phyloP scores from a whole-genome alignment of 2,888 invertebrate species.

The Laothoe populi region DNA sequence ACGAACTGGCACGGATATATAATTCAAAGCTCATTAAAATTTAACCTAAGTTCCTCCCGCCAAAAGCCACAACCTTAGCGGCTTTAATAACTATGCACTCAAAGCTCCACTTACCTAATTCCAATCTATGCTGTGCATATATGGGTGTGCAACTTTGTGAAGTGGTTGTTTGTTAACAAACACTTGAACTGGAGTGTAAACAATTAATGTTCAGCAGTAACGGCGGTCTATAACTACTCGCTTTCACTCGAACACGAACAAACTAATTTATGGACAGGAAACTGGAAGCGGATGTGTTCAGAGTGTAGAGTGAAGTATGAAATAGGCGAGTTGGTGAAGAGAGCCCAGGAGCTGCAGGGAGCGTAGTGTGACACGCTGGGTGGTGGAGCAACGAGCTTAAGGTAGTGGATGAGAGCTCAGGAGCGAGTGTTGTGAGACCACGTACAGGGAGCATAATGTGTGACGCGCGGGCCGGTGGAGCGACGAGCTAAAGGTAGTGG shows the following conservation, averaged over 20 bases:
- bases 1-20: not conserved
- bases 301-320: not conserved
- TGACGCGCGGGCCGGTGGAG: not conserved
- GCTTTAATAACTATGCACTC: constrained; percentile 18
- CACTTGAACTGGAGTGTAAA: constrained; percentile 18
- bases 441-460: not conserved
- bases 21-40: not conserved
- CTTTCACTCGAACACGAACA: not conserved
- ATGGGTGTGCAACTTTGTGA: constrained; percentile 18
- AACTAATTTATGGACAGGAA: constrained; percentile 15
- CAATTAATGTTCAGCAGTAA: constrained; percentile 21
- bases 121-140: constrained; percentile 21
- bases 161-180: constrained; percentile 19
- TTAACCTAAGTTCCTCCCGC: not conserved
- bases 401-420: constrained; percentile 18
- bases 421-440: not conserved
- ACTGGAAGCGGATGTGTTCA: not conserved
- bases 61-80: constrained; percentile 9
- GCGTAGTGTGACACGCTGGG: constrained; percentile 8
- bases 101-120: constrained; percentile 16
- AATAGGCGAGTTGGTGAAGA: not conserved
- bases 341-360: constrained; percentile 20
- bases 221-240: constrained; percentile 1
- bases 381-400: constrained; percentile 11
- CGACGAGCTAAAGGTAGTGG: not conserved